Conservation (phyloP, 2,888 invertebrate species). For the Cryptosula pallasiana region DNA sequence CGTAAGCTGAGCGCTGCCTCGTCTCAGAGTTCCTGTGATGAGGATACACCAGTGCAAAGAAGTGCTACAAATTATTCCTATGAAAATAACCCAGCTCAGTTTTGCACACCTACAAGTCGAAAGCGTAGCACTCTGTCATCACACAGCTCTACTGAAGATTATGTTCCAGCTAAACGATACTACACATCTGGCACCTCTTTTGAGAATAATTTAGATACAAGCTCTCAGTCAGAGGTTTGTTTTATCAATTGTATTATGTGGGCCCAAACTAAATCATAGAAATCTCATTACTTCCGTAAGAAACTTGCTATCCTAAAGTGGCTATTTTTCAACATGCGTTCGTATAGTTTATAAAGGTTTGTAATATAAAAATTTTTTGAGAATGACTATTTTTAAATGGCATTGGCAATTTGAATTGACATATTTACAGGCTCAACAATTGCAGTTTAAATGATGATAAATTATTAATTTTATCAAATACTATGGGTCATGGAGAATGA, state of each 20-base stretch:
- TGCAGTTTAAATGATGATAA: too few relatives aligned
- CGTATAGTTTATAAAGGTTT: too few relatives aligned
- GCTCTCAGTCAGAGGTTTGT: constrained; percentile 16
- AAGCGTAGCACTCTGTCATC: background rate
- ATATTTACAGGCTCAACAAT: too few relatives aligned
- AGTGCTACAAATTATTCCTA: background rate
- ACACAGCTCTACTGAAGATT: background rate
- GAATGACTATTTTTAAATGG: too few relatives aligned
- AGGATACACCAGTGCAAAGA: background rate
- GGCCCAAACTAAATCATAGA: background rate
- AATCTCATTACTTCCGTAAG: too few relatives aligned
- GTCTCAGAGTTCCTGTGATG: constrained; percentile 21
- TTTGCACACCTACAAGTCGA: background rate
- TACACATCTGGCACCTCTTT: constrained; percentile 7
- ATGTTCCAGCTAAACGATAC: background rate
- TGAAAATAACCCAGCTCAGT: background rate
- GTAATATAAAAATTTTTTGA: too few relatives aligned
- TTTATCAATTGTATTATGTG: background rate
- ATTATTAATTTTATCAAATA: too few relatives aligned
- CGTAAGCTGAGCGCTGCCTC: background rate
- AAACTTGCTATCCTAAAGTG: too few relatives aligned
- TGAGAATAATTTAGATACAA: background rate
- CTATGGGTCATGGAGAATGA: too few relatives aligned
- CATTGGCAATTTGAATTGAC: too few relatives aligned
- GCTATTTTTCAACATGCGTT: too few relatives aligned